A percentile compares a stretch with the other conserved stretches of the same genome.
These are phyloP conservation scores for Euleptes europaea DNA, from an alignment of 2,113 vertebrate genomes.

Conservation along the genomic window DNA sequence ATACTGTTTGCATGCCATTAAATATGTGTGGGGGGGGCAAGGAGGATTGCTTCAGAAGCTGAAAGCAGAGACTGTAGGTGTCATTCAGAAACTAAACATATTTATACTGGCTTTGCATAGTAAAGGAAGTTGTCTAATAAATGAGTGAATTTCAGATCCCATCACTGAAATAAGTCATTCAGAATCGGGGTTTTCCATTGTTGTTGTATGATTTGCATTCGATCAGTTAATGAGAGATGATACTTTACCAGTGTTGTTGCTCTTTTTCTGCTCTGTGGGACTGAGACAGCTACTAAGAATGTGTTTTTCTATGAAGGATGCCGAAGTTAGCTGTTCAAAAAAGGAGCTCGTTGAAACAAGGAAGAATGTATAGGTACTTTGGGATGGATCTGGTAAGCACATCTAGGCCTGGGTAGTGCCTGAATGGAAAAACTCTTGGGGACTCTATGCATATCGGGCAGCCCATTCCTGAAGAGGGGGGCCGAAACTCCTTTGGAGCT, in stretches of 20 bases:
- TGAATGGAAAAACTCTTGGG: too few relatives aligned
- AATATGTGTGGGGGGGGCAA: conserved; percentile 12
- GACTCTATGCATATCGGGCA: too few relatives aligned
- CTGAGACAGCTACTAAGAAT: not conserved
- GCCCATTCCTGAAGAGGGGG: too few relatives aligned
- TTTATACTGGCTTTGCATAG: conserved; percentile 29
- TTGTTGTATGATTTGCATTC: not conserved
- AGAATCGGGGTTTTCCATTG: not conserved
- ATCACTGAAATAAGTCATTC: conserved; percentile 6
- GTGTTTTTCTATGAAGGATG: not conserved
- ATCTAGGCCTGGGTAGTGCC: too few relatives aligned
- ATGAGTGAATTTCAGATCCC: not conserved
- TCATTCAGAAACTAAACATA: conserved; percentile 43
- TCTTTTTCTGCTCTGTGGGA: not conserved
- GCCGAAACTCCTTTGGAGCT: too few relatives aligned
- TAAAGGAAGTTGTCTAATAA: conserved; percentile 20
- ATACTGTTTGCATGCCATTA: conserved; percentile 56
- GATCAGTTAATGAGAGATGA: not conserved
- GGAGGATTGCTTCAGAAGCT: conserved; percentile 55
- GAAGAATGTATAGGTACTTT: not conserved
- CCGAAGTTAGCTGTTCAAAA: not conserved
- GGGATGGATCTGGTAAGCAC: too few relatives aligned
- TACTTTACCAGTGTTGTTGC: not conserved
- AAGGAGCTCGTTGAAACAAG: not conserved
- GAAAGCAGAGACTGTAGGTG: conserved; percentile 39